A percentile compares a stretch with the other conserved stretches of the same genome.
Conservation (phyloP, 2,888 invertebrate genomes). For the Lasioglossum vierecki region DNA sequence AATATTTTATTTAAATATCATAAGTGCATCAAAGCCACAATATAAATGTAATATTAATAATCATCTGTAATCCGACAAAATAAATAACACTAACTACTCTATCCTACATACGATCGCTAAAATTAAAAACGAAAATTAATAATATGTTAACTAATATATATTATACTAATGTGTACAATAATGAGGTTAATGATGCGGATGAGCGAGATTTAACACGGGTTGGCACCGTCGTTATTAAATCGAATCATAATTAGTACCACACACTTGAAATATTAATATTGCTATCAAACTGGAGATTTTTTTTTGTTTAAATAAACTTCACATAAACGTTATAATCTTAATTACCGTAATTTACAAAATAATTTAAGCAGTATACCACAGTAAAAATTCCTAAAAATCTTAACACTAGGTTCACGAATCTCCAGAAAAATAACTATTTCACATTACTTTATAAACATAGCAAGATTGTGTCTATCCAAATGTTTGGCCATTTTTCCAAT, state of each 20-base stretch:
- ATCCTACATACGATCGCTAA: neutral
- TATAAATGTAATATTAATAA: neutral
- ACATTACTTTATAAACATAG: too few relatives aligned
- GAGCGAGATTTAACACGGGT: neutral
- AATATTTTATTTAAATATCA: neutral
- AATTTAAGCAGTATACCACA: too few relatives aligned
- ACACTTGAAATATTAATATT: neutral
- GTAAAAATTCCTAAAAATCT: too few relatives aligned
- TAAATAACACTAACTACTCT: neutral
- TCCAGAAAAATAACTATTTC: too few relatives aligned
- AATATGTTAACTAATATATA: neutral
- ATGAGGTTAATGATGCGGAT: neutral
- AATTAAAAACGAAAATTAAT: neutral
- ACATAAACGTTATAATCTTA: too few relatives aligned
- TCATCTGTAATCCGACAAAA: neutral
- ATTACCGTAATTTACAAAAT: too few relatives aligned
- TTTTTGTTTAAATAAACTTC: neutral
- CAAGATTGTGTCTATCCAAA: too few relatives aligned
- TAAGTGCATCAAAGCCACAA: neutral
- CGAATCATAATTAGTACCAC: neutral
- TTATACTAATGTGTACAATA: neutral
- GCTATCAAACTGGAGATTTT: neutral
- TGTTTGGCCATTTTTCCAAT: too few relatives aligned
- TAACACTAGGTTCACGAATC: too few relatives aligned
- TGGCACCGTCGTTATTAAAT: neutral